Percentiles rank a stretch among this genome's conserved stretches.
These are phyloP conservation scores for Taeniopygia guttata DNA, from an alignment of 2,797 vertebrate species.

Conservation along the genomic window DNA sequence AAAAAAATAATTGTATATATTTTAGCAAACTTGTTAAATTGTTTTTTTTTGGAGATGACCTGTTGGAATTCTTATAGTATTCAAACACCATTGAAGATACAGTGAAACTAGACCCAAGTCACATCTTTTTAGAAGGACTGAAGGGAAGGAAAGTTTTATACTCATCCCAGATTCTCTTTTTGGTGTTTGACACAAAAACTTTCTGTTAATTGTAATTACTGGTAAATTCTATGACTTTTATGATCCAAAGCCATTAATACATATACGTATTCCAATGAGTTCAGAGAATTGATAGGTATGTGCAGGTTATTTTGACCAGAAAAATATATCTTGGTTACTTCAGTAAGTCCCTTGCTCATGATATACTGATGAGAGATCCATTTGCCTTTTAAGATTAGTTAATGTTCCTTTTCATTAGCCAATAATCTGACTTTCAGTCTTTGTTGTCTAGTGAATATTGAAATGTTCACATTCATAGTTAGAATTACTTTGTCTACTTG, in stretches of 20 bases:
- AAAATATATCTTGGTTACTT: not conserved
- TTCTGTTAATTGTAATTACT: not conserved
- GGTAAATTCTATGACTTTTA: not conserved
- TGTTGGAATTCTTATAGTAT: not conserved
- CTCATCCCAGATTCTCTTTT: not conserved
- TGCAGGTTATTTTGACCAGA: not conserved
- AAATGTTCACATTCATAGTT: not conserved
- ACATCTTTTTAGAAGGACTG: not conserved
- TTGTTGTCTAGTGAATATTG: not conserved
- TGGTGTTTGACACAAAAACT: not conserved
- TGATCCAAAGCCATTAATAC: not conserved
- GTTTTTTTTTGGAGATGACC: not conserved
- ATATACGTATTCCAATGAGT: not conserved
- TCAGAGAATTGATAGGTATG: not conserved
- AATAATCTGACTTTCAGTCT: not conserved
- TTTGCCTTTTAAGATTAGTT: not conserved
- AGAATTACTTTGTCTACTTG: not conserved
- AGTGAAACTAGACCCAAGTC: not conserved
- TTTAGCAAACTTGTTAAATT: not conserved
- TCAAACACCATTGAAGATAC: not conserved
- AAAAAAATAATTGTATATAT: not conserved
- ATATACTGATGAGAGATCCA: not conserved
- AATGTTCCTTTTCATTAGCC: not conserved
- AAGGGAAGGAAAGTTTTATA: not conserved
- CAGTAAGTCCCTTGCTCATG: not conserved